A percentile compares a stretch with the other conserved stretches of the same genome.
Conservation (phyloP, 1,140 invertebrate species). For the Drosophila ercepeae region DNA sequence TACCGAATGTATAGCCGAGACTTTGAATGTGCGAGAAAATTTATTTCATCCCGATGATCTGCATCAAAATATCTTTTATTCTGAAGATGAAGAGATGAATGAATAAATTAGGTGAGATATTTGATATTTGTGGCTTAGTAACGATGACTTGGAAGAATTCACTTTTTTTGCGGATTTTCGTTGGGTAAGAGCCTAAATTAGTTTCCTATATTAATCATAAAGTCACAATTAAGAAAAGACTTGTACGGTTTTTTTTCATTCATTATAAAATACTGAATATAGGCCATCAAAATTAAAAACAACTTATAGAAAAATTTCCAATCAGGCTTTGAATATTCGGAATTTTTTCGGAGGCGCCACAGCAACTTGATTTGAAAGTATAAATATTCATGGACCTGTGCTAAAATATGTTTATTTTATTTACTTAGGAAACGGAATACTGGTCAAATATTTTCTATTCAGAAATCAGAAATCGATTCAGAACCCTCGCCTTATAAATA, state of each 20-base stretch:
- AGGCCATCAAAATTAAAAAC: background rate
- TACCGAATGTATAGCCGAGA: background rate
- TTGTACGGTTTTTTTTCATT: background rate
- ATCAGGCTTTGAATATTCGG: background rate
- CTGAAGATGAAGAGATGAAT: slow-evolving; percentile 11
- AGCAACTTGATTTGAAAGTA: slow-evolving; percentile 18
- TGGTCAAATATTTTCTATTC: slow-evolving; percentile 23
- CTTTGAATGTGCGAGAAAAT: slow-evolving; percentile 17
- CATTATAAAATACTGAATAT: background rate
- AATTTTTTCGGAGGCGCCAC: slow-evolving; percentile 36
- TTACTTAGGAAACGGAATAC: slow-evolving; percentile 26
- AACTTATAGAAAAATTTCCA: background rate
- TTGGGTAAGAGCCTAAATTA: background rate
- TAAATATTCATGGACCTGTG: slow-evolving; percentile 33
- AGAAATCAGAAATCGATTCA: slow-evolving; percentile 17
- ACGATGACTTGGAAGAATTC: slow-evolving; percentile 27
- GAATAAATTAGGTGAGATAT: slow-evolving; percentile 4
- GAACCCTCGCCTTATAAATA: slow-evolving; percentile 36
- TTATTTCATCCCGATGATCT: slow-evolving; percentile 13
- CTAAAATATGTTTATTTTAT: slow-evolving; percentile 14
- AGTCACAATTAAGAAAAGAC: background rate
- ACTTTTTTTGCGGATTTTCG: background rate
- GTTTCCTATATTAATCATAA: background rate
- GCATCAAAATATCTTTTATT: slow-evolving; percentile 21
- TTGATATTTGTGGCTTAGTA: slow-evolving; percentile 8